A percentile compares a stretch with the other conserved stretches of the same genome.
These are phyloP conservation scores for Nannobrachium achirus DNA, from an alignment of 2,113 vertebrate species.

Conservation along the genomic window DNA sequence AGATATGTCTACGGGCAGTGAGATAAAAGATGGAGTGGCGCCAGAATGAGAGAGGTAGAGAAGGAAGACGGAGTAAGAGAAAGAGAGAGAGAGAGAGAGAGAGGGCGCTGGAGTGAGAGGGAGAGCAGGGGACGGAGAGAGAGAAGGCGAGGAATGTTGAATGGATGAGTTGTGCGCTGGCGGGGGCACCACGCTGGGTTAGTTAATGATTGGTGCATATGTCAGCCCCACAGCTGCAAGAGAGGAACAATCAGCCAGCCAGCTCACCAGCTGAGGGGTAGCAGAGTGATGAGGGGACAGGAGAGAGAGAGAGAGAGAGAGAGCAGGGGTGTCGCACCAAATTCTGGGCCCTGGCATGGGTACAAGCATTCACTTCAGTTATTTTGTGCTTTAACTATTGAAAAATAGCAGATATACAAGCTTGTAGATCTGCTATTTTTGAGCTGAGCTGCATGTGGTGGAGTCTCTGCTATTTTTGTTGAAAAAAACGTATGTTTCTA, in stretches of 20 bases:
- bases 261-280: constrained; percentile 69
- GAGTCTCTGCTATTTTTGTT: no score
- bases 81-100: constrained; percentile 32
- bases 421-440: no score
- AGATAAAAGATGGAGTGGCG: constrained; percentile 2
- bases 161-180: constrained; percentile 62
- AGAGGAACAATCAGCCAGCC: constrained; percentile 66
- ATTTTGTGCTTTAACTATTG: no score
- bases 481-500: no score
- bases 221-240: constrained; percentile 64
- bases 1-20: no score
- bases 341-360: no score
- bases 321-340: no score
- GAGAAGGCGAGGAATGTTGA: constrained; percentile 52
- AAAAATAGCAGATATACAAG: no score
- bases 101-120: constrained; percentile 23
- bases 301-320: no score
- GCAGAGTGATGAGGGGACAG: constrained; percentile 25
- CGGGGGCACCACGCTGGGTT: constrained; percentile 63
- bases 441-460: no score
- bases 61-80: constrained; percentile 2
- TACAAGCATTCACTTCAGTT: no score
- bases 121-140: constrained; percentile 27
- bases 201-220: constrained; percentile 73
- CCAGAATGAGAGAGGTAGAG: no score